phyloP scores from a whole-genome alignment of 2,888 invertebrate species.

The Philereme transversata region DNA sequence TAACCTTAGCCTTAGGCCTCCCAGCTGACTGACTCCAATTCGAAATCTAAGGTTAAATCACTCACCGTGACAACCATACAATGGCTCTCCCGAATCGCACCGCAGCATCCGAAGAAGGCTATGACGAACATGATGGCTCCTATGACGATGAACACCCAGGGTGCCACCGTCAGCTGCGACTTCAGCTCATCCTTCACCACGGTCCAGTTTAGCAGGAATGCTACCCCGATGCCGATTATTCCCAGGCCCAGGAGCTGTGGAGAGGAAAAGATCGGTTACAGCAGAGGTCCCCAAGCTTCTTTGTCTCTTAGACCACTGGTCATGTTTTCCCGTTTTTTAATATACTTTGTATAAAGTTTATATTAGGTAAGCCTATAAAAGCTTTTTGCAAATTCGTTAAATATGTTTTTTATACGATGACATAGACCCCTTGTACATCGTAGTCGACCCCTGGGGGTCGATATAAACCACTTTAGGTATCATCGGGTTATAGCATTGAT shows the following conservation, averaged over 20 bases:
- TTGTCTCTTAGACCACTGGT: no score
- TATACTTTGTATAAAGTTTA: no score
- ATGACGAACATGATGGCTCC: slow-evolving; percentile 90
- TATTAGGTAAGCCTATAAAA: no score
- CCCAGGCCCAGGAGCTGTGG: slow-evolving; percentile 88
- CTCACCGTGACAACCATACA: slow-evolving; percentile 94
- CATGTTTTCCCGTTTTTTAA: no score
- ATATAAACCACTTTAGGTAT: no score
- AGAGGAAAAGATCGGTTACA: slow-evolving; percentile 5
- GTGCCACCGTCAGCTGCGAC: slow-evolving; percentile 80
- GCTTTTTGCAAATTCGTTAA: no score
- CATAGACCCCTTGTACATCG: no score
- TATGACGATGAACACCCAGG: slow-evolving; percentile 87
- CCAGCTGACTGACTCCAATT: background rate
- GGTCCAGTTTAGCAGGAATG: slow-evolving; percentile 85
- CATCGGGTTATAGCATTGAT: no score
- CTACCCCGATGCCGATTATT: slow-evolving; percentile 86
- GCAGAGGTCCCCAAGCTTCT: no score
- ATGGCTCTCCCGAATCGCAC: slow-evolving; percentile 94
- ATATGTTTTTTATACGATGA: no score
- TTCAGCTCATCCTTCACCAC: slow-evolving; percentile 74
- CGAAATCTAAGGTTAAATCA: background rate
- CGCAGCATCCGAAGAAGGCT: slow-evolving; percentile 96
- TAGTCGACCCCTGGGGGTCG: no score
- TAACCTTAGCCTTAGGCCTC: no score